Evolutionary conservation across 2,113 vertebrate genomes (phyloP), one percentile per base, ranked within the genome.

Genomic region (Pelobates fuscus): DNA sequence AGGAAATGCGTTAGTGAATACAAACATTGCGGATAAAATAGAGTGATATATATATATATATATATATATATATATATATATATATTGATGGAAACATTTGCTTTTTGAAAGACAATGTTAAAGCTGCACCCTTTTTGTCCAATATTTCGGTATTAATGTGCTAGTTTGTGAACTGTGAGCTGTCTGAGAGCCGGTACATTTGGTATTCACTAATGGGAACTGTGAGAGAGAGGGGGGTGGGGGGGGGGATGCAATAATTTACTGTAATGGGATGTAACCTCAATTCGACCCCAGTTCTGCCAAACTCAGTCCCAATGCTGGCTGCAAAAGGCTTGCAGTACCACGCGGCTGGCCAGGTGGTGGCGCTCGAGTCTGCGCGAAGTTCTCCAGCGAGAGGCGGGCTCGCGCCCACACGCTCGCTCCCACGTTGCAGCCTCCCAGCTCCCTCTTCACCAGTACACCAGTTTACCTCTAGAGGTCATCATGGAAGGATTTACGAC

Each of bases 401-500:
- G 74, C 62, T 70, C 84, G 86, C 87, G 88, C 87, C 14, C 64
- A 78, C 79, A 79, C 71, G 86, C 91, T 89, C 89, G 85, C 89
- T 82, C 91, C 32, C 75, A 84, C 84, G 86, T 83, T 72, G 85
- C 88, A 90, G 93, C 94, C 94, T 91, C 93, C 94, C 94, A 89
- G 88, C 49, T 65, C 71, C 49, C 71, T 61, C 71, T 44, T 63
- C 93, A 90, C 89, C 90, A 89, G 90, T 93, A 94, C 95, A 89
- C 91, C 94, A 95, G 95, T 96, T 96, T 98, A 98, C 95, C 96
- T 96, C 96, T 95, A 93, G 96, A 98, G 96, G 96, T 98, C 96
- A 98, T 95, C 93, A 90, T n/a, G 93, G 94, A 92, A 98, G 95
- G 96, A 98, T 98, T 98, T 98, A 98, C 97, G 96, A 98, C 96